These are phyloP conservation scores for Cliona cf. orientalis DNA, from an alignment of 37 sponge, comb jelly and placozoan species.

Conservation along the genomic window DNA sequence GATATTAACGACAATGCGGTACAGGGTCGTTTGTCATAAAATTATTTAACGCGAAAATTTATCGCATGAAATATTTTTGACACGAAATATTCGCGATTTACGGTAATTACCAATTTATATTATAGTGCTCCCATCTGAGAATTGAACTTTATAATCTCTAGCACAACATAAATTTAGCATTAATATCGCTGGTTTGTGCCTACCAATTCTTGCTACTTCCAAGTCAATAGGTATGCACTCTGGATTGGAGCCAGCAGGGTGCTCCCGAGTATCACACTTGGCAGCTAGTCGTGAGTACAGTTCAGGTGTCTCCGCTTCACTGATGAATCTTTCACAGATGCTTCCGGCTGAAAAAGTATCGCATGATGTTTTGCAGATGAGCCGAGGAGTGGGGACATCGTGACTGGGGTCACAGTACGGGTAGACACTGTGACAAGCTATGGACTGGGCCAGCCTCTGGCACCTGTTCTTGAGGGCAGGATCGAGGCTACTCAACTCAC, in stretches of 20 bases:
- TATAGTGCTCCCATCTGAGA: too few species aligned
- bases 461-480: too few species aligned
- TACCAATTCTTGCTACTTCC: background rate
- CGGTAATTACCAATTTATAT: too few species aligned
- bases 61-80: too few species aligned
- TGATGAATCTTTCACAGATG: background rate
- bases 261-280: slow-evolving; percentile 1
- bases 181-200: background rate
- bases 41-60: too few species aligned
- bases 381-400: background rate
- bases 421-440: slow-evolving; percentile 20
- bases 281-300: background rate
- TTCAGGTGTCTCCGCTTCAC: background rate
- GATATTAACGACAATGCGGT: too few species aligned
- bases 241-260: slow-evolving; percentile 12
- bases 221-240: slow-evolving; percentile 34
- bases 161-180: too few species aligned
- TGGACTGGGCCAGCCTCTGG: background rate
- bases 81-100: too few species aligned
- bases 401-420: slow-evolving; percentile 31
- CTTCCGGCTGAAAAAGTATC: slow-evolving; percentile 5
- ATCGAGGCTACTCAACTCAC: too few species aligned
- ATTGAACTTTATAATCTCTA: too few species aligned
- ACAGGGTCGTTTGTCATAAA: too few species aligned
- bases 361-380: slow-evolving; percentile 29